Base-by-base conservation (phyloP, 2,888 invertebrate species). In the Pilophorus perplexus region DNA sequence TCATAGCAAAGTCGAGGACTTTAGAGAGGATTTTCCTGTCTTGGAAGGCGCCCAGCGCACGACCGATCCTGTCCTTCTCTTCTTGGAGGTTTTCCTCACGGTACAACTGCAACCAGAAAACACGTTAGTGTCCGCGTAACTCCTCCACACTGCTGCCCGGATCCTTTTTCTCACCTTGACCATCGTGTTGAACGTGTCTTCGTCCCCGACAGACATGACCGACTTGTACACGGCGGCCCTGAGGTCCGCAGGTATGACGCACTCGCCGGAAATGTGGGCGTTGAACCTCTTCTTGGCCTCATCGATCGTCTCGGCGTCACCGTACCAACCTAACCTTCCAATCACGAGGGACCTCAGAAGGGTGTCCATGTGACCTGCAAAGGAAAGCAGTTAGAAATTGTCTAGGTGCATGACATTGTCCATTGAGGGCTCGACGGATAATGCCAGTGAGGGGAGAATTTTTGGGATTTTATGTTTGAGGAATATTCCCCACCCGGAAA, bases 51-150 rank as follows among this genome's bases (percentile, higher is more conserved):
- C 95, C 96, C 64, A 96, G 81, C 3, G 93, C 85, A 68, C 90
- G 82, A 67, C 90, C 85, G 74, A 97, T 89, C 74, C 96, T 84
- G 76, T 93, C 91, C 77, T 93, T 93, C 77, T 97, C 96, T 78
- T 96, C 96, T 74, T 93, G 91, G 72, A 94, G 80, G 79, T 94
- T 94, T 4, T 90, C 85, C 52, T 87, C 85, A 72, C 89, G 84
- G 79, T 94, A 92, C 71, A 93, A 78, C 75, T 78, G 70, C 23
- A 73, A 72, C 54, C n/a, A n/a, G n/a, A n/a, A n/a, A n/a, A 64
- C 64, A 64, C 33, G 10, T 33, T 33, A 33, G n/a, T n/a, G n/a
- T n/a, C n/a, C n/a, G n/a, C n/a, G n/a, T n/a, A n/a, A n/a, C n/a
- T n/a, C n/a, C n/a, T n/a, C n/a, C n/a, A n/a, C n/a, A n/a, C n/a